phyloP scores from a whole-genome alignment of 2,113 vertebrate species.

The Catharus bicknelli region DNA sequence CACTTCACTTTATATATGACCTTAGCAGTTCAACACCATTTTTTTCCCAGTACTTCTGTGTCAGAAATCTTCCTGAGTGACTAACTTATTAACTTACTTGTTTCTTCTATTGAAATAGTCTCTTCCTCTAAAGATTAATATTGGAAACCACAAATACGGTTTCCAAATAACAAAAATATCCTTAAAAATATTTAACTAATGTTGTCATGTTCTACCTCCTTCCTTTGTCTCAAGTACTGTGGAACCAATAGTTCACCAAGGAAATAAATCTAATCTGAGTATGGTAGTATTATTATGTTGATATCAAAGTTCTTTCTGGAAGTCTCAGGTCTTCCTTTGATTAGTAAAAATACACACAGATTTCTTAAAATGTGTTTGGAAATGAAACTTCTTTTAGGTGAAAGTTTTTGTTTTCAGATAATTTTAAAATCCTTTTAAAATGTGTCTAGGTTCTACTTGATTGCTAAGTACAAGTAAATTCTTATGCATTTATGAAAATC shows the following conservation, averaged over 20 bases:
- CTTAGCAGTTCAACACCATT: not conserved
- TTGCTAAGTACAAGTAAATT: not conserved
- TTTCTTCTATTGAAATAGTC: constrained; percentile 9
- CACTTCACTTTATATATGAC: not conserved
- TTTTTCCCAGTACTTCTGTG: not conserved
- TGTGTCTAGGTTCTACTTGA: not conserved
- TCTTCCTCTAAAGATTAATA: constrained; percentile 5
- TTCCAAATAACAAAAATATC: not conserved
- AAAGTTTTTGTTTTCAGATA: not conserved
- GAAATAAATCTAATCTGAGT: not conserved
- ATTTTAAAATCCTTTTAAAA: not conserved
- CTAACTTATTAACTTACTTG: not conserved
- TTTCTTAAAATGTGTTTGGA: not conserved
- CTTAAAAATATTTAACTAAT: constrained; percentile 4
- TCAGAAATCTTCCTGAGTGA: not conserved
- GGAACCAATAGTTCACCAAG: not conserved
- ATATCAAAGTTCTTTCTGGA: not conserved
- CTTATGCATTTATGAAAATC: not conserved
- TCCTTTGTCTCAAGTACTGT: not conserved
- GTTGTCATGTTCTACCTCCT: not conserved
- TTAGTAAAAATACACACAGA: not conserved
- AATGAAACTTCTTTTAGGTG: not conserved
- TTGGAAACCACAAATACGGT: not conserved
- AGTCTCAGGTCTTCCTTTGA: not conserved
- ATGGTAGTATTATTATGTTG: not conserved